These are phyloP conservation scores for Periparus ater DNA, from an alignment of 2,797 vertebrate species.

Conservation along the genomic window DNA sequence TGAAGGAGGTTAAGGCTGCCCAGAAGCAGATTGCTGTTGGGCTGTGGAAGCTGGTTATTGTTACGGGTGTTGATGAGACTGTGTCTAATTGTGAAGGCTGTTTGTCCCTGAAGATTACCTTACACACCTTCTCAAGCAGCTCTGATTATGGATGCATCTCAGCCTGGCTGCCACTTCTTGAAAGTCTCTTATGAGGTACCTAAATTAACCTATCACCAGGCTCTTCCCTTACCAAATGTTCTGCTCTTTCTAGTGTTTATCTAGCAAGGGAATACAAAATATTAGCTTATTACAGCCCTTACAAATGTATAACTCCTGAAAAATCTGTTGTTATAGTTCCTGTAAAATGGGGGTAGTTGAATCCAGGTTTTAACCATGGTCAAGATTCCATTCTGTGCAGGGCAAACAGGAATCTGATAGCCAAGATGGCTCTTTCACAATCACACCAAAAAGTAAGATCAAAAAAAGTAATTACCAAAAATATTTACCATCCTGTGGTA, in stretches of 20 bases:
- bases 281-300: not conserved
- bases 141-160: not conserved
- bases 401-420: not conserved
- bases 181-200: not conserved
- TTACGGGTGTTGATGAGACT: not conserved
- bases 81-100: not conserved
- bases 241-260: not conserved
- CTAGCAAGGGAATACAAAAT: not conserved
- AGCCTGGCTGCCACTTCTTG: not conserved
- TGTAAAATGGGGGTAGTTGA: not conserved
- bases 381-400: not conserved
- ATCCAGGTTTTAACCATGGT: not conserved
- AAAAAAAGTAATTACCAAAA: not conserved
- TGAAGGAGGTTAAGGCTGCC: not conserved
- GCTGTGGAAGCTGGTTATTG: not conserved
- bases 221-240: not conserved
- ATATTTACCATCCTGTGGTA: not conserved
- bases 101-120: not conserved
- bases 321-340: not conserved
- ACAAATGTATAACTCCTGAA: not conserved
- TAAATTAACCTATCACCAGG: not conserved
- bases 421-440: not conserved
- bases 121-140: not conserved
- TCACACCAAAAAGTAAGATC: not conserved
- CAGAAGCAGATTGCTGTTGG: not conserved